Evolutionary conservation across 2,888 invertebrate genomes (phyloP).

Genomic region (Nomada fabriciana): DNA sequence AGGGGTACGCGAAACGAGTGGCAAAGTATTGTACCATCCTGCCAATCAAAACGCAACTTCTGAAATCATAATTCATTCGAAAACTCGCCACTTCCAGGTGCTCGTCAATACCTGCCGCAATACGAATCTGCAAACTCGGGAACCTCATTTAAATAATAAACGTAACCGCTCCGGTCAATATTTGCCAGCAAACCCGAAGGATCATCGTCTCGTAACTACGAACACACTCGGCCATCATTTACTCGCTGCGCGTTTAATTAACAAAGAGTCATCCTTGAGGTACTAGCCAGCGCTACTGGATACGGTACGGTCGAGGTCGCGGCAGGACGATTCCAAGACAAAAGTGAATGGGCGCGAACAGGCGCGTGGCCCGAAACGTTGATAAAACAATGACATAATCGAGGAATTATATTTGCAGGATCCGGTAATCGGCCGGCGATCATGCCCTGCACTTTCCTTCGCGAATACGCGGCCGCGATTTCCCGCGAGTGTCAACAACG

Average conservation of each 20-base stretch:
- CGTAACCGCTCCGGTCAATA: neutral
- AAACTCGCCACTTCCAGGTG: too few species aligned
- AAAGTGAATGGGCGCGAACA: neutral
- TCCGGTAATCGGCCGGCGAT: constrained; percentile 1
- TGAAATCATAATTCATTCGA: too few species aligned
- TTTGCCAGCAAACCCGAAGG: neutral
- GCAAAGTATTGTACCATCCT: too few species aligned
- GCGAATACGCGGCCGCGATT: constrained; percentile 66
- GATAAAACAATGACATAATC: constrained; percentile 17
- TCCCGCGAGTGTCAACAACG: constrained; percentile 67
- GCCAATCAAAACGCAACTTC: too few species aligned
- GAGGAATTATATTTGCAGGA: neutral
- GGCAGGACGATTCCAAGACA: neutral
- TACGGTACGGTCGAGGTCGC: constrained; percentile 5
- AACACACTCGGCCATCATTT: neutral
- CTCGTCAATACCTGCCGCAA: too few species aligned
- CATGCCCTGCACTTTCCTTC: constrained; percentile 47
- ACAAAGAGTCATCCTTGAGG: constrained; percentile 15
- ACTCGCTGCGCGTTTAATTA: constrained; percentile 8
- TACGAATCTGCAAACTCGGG: too few species aligned
- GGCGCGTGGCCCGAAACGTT: neutral
- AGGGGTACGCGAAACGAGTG: neutral
- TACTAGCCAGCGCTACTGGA: neutral
- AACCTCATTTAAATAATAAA: neutral
- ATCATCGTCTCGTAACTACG: neutral